Evolutionary conservation across 1,140 invertebrate genomes (phyloP).

Genomic region (Himalopsyche phryganea): DNA sequence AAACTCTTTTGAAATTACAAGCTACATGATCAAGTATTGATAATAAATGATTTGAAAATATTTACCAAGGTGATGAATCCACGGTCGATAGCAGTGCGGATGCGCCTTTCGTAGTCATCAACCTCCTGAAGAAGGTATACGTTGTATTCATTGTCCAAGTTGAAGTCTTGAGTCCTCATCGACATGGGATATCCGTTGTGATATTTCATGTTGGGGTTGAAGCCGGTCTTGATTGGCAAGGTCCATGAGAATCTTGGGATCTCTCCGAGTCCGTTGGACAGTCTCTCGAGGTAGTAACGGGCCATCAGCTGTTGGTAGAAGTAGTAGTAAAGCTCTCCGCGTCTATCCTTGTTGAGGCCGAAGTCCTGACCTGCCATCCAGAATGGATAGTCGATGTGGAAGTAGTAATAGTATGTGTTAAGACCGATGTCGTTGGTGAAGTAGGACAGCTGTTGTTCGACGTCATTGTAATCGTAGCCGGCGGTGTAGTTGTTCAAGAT

Average conservation of each 20-base stretch:
- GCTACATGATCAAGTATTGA: background rate
- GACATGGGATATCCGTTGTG: conserved; percentile 57
- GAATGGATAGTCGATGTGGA: conserved; percentile 64
- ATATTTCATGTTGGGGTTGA: conserved; percentile 55
- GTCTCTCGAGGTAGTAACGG: conserved; percentile 67
- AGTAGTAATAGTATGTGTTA: conserved; percentile 70
- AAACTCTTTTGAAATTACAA: background rate
- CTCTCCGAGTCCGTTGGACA: conserved; percentile 58
- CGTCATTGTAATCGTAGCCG: conserved; percentile 51
- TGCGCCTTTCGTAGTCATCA: conserved; percentile 52
- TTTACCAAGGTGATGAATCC: conserved; percentile 45
- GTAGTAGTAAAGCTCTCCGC: conserved; percentile 61
- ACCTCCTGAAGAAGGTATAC: conserved; percentile 46
- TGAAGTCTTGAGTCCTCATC: conserved; percentile 51
- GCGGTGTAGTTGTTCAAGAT: conserved; percentile 56
- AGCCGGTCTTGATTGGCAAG: conserved; percentile 55
- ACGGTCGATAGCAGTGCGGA: conserved; percentile 54
- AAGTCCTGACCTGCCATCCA: conserved; percentile 59
- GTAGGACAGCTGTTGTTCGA: conserved; percentile 64
- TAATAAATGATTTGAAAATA: background rate
- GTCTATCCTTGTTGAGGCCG: conserved; percentile 52
- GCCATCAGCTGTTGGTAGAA: conserved; percentile 60
- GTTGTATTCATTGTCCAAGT: conserved; percentile 45
- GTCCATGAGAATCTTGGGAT: conserved; percentile 58
- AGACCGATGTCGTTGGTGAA: conserved; percentile 69